Evolutionary conservation across 53 echinoderm and acorn worm species (phyloP).

Genomic region (Holothuria scabra): DNA sequence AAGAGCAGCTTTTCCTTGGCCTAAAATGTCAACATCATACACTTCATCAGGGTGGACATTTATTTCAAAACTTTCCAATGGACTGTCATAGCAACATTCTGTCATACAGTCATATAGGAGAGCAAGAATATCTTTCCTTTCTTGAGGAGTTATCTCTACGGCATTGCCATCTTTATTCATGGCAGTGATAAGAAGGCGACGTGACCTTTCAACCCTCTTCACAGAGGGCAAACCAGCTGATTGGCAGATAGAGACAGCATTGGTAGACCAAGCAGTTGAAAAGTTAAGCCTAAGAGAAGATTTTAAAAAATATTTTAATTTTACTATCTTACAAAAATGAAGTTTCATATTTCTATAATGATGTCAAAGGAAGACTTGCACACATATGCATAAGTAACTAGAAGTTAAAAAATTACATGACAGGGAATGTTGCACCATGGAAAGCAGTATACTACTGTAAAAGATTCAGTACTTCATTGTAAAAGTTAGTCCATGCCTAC

Average conservation of each 20-base stretch:
- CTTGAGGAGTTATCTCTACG: constrained; percentile 48
- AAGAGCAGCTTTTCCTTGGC: constrained; percentile 73
- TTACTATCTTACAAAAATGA: not conserved
- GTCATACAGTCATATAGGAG: constrained; percentile 94
- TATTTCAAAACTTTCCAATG: constrained; percentile 80
- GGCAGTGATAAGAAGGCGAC: constrained; percentile 67
- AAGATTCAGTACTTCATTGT: no score
- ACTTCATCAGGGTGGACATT: constrained; percentile 78
- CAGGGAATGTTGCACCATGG: no score
- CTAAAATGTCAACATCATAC: constrained; percentile 84
- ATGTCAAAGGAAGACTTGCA: no score
- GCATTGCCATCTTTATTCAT: constrained; percentile 35
- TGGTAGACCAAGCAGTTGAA: constrained; percentile 98
- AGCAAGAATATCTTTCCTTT: constrained; percentile 60
- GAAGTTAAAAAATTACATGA: no score
- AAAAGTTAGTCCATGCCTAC: no score
- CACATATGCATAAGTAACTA: no score
- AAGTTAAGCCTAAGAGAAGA: constrained; percentile 76
- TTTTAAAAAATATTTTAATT: not conserved
- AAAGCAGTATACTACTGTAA: no score
- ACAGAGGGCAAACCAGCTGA: constrained; percentile 80
- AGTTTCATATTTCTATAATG: not conserved
- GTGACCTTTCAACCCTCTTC: constrained; percentile 81
- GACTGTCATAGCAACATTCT: constrained; percentile 81
- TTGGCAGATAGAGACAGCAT: constrained; percentile 96